phyloP scores from a whole-genome alignment of 1,140 invertebrate genomes.

The Neomicropteryx cornuta region DNA sequence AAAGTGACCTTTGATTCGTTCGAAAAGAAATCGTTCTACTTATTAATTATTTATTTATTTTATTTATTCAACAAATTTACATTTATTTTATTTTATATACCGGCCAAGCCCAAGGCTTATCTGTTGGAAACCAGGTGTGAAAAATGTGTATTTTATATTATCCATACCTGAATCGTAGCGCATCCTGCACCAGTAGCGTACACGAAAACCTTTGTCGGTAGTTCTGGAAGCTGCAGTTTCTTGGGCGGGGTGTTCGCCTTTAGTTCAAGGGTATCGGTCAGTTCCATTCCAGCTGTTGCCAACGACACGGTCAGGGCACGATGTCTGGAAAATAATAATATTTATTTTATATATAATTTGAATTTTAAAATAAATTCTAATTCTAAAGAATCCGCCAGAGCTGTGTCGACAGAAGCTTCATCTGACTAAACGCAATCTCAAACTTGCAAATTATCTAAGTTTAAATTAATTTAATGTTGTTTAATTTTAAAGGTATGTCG shows the following conservation, averaged over 20 bases:
- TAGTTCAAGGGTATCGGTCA: constrained; percentile 50
- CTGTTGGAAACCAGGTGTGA: too few relatives aligned
- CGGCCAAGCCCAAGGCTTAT: too few relatives aligned
- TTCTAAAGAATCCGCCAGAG: too few relatives aligned
- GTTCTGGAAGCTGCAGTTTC: constrained; percentile 42
- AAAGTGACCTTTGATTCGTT: too few relatives aligned
- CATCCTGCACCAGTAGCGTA: constrained; percentile 55
- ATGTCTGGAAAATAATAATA: constrained; percentile 27
- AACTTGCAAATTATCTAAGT: too few relatives aligned
- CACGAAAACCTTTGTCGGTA: constrained; percentile 53
- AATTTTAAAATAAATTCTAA: not conserved
- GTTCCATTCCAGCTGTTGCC: constrained; percentile 53
- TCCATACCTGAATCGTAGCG: constrained; percentile 48
- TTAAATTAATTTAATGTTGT: constrained; percentile 1
- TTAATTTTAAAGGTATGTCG: not conserved
- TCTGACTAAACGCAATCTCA: too few relatives aligned
- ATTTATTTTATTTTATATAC: too few relatives aligned
- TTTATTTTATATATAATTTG: constrained; percentile 1
- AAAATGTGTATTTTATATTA: too few relatives aligned
- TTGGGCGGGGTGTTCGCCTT: constrained; percentile 39
- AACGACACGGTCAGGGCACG: constrained; percentile 48
- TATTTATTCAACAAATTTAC: too few relatives aligned
- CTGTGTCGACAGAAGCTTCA: too few relatives aligned
- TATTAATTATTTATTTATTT: too few relatives aligned
- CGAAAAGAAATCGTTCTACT: too few relatives aligned